Conservation (phyloP, 2,888 invertebrate species). For the Eupeodes luniger region DNA sequence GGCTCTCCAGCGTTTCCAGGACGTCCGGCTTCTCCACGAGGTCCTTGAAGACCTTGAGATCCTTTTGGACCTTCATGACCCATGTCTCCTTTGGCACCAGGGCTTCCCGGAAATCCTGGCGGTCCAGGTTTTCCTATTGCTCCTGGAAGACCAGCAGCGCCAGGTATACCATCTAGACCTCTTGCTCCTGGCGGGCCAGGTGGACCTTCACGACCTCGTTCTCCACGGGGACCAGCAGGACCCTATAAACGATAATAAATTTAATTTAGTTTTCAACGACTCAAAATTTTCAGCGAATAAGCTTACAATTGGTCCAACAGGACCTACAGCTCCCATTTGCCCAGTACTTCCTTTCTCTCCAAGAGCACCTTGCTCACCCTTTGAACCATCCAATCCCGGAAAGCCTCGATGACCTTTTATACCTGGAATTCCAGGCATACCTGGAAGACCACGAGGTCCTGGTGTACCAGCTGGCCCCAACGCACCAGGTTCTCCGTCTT, state of each 20-base stretch:
- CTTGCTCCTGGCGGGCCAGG: constrained; percentile 91
- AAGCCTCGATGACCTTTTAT: constrained; percentile 93
- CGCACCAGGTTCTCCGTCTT: constrained; percentile 92
- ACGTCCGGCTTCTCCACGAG: constrained; percentile 91
- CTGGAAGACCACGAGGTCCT: constrained; percentile 89
- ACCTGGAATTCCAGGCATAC: constrained; percentile 92
- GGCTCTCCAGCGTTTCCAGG: constrained; percentile 91
- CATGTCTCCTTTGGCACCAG: constrained; percentile 92
- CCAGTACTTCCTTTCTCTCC: constrained; percentile 92
- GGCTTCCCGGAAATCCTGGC: constrained; percentile 92
- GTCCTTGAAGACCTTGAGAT: constrained; percentile 92
- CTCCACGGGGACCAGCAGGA: constrained; percentile 91
- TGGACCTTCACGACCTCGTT: constrained; percentile 93
- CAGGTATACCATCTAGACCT: constrained; percentile 91
- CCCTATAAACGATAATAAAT: constrained; percentile 85
- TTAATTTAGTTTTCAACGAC: background rate
- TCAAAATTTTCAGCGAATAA: background rate
- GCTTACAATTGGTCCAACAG: constrained; percentile 85
- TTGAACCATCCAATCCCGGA: constrained; percentile 91
- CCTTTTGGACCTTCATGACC: constrained; percentile 91
- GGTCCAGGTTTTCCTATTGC: constrained; percentile 92
- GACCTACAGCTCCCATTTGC: constrained; percentile 89
- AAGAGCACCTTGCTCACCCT: constrained; percentile 90
- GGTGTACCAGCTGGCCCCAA: constrained; percentile 89
- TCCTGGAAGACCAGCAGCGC: constrained; percentile 88